A percentile compares a stretch with the other conserved stretches of the same genome.
Conservation (phyloP, 1,140 invertebrate genomes). For the Tribolium madens region DNA sequence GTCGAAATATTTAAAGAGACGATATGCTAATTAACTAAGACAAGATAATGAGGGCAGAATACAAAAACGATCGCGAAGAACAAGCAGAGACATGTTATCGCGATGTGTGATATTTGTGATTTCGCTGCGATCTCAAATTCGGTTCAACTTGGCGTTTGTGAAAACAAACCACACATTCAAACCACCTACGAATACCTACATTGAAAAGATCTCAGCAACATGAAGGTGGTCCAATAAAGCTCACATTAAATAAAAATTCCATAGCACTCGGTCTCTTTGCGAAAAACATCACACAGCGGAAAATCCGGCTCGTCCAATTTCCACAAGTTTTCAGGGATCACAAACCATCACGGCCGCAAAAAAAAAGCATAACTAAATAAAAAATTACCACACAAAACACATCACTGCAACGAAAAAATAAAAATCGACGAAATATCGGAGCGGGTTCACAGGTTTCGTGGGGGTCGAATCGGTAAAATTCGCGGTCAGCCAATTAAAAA, state of each 20-base stretch:
- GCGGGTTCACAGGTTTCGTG: slow-evolving; percentile 3
- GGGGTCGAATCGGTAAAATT: slow-evolving; percentile 29
- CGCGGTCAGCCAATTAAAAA: slow-evolving; percentile 30
- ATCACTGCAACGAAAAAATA: slow-evolving; percentile 28
- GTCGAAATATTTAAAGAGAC: slow-evolving; percentile 29
- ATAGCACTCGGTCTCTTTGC: slow-evolving; percentile 50
- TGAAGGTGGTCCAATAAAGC: slow-evolving; percentile 54
- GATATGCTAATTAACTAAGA: slow-evolving; percentile 15
- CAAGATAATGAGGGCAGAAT: slow-evolving; percentile 11
- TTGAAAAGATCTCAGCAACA: slow-evolving; percentile 52
- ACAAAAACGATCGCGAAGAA: slow-evolving; percentile 14
- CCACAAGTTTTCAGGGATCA: slow-evolving; percentile 40
- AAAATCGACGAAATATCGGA: neutral
- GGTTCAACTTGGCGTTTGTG: slow-evolving; percentile 45
- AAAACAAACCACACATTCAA: slow-evolving; percentile 51
- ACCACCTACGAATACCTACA: slow-evolving; percentile 56
- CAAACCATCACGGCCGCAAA: slow-evolving; percentile 24
- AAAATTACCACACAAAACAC: slow-evolving; percentile 23
- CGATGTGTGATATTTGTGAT: slow-evolving; percentile 1
- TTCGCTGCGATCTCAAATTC: neutral
- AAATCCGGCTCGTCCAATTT: slow-evolving; percentile 24
- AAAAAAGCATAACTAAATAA: slow-evolving; percentile 12
- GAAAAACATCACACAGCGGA: slow-evolving; percentile 51
- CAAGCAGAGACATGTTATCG: slow-evolving; percentile 14
- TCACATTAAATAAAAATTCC: slow-evolving; percentile 56